These are phyloP conservation scores for Pseudopleuronectes americanus DNA, from an alignment of 2,797 vertebrate species.

Conservation along the genomic window DNA sequence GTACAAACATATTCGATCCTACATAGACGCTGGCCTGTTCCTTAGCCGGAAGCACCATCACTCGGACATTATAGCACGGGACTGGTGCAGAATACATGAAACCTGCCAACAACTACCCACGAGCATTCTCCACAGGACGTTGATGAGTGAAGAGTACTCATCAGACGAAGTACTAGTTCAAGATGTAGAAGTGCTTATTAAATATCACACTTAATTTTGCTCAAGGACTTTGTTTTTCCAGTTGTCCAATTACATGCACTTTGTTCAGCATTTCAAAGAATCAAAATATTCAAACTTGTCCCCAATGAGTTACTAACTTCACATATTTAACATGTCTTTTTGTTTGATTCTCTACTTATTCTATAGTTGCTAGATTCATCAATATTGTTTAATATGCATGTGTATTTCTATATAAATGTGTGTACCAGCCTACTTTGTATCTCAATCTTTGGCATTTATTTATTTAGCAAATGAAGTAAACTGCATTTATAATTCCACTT, in stretches of 20 bases:
- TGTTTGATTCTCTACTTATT: no score
- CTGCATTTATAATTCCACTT: no score
- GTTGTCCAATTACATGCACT: background rate
- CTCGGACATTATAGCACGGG: background rate
- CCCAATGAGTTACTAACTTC: no score
- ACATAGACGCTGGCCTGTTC: background rate
- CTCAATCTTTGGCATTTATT: no score
- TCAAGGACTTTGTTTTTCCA: background rate
- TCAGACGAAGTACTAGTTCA: background rate
- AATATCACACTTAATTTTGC: background rate
- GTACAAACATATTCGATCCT: constrained; percentile 9
- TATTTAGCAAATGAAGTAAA: no score
- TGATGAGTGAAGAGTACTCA: background rate
- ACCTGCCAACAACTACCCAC: background rate
- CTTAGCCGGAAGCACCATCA: background rate
- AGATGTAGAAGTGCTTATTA: constrained; percentile 3
- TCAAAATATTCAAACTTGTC: background rate
- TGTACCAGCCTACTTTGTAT: no score
- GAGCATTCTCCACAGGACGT: background rate
- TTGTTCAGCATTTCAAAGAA: background rate
- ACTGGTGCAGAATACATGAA: background rate
- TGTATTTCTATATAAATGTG: no score
- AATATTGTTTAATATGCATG: no score
- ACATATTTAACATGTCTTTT: no score
- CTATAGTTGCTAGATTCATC: no score